Conservation (phyloP, 2,888 invertebrate genomes). For the Cheilosia variabilis region DNA sequence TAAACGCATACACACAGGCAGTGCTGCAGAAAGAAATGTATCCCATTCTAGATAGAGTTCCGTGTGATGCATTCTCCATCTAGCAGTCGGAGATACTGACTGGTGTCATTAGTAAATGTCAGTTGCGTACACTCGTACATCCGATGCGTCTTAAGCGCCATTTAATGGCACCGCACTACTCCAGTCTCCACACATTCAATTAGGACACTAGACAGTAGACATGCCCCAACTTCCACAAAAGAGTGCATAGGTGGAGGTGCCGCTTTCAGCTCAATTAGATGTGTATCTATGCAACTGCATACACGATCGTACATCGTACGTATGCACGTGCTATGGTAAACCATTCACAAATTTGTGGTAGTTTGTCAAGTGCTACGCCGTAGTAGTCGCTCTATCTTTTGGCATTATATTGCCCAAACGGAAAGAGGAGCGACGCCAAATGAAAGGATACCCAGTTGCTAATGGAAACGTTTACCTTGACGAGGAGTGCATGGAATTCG, state of each 20-base stretch:
- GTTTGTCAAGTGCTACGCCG: constrained; percentile 65
- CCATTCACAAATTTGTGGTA: constrained; percentile 74
- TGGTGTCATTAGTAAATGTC: constrained; percentile 66
- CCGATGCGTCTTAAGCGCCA: constrained; percentile 59
- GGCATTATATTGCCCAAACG: constrained; percentile 40
- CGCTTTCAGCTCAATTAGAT: constrained; percentile 65
- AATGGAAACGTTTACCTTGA: constrained; percentile 74
- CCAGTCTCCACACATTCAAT: constrained; percentile 61
- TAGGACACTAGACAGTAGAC: constrained; percentile 67
- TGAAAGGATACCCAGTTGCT: constrained; percentile 31
- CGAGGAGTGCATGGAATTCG: constrained; percentile 61
- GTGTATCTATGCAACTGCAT: constrained; percentile 56
- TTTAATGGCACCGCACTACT: constrained; percentile 59
- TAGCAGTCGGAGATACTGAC: constrained; percentile 15
- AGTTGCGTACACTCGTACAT: constrained; percentile 54
- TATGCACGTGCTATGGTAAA: constrained; percentile 61
- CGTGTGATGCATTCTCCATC: constrained; percentile 25
- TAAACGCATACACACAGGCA: constrained; percentile 30
- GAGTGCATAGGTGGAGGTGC: constrained; percentile 52
- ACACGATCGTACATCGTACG: constrained; percentile 12
- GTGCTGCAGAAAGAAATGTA: constrained; percentile 23
- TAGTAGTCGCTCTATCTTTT: constrained; percentile 27
- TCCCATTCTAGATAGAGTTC: constrained; percentile 12
- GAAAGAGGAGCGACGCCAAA: constrained; percentile 3
- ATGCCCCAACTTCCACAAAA: constrained; percentile 46